These are phyloP conservation scores for Percina caprodes DNA, from an alignment of 2,113 vertebrate species.

Conservation along the genomic window DNA sequence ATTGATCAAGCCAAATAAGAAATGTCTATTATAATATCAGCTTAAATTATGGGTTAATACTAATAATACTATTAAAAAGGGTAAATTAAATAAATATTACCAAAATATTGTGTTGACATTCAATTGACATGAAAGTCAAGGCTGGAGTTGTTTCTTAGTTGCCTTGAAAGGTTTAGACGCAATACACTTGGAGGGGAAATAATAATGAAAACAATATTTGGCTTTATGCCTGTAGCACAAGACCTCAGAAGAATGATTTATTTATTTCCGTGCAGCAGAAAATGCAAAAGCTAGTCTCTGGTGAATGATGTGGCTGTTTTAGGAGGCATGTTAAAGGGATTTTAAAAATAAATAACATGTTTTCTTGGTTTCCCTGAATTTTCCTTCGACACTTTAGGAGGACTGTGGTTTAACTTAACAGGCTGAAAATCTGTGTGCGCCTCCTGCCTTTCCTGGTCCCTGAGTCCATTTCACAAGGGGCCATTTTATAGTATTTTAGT, in stretches of 20 bases:
- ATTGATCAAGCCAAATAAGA: background rate
- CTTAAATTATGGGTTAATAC: no score
- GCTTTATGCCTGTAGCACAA: background rate
- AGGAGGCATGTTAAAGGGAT: background rate
- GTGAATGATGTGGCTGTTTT: background rate
- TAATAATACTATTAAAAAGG: no score
- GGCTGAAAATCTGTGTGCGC: constrained; percentile 2
- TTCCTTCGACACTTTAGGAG: constrained; percentile 10
- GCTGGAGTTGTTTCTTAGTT: background rate
- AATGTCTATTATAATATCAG: background rate
- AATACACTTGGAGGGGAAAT: background rate
- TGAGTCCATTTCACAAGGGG: constrained; percentile 10
- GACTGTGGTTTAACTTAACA: constrained; percentile 31
- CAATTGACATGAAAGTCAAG: constrained; percentile 14
- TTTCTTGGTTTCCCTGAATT: constrained; percentile 23
- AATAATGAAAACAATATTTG: background rate
- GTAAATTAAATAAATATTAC: background rate
- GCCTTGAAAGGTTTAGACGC: background rate
- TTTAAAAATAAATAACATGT: constrained; percentile 24
- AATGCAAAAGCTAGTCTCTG: background rate
- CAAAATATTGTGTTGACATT: background rate
- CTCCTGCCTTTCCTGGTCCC: constrained; percentile 1
- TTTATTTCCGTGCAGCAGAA: background rate
- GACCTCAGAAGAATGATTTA: background rate
- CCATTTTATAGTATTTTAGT: constrained; percentile 5